Evolutionary conservation across 2,113 vertebrate species (phyloP), one percentile per base, ranked within the genome.

Genomic region (Poeciliopsis turrubarensis): DNA sequence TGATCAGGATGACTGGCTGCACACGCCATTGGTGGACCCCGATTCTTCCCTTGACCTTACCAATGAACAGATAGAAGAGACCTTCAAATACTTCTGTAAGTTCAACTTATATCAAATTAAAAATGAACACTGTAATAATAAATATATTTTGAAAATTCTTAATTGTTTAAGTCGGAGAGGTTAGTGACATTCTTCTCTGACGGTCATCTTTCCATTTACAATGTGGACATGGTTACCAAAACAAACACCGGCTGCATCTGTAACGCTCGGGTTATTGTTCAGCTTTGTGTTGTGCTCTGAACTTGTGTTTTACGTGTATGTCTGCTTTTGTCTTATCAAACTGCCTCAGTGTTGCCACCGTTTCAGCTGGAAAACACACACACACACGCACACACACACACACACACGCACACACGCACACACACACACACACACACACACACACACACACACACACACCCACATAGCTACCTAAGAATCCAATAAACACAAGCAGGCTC

Each of bases 51-150:
- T 99, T 22, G 96, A 98, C 90, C 94, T 99, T 94, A 97, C 97
- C 31, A 95, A 96, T 22, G 97, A 99, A 87, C 98, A 99, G 91
- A 98, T 98, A 60, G 97, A 99, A 89, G 98, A 99, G 93, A 99
- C 98, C 60, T 94, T 99, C 91, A 99, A 99, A 82, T 99, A 99
- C 84, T 99, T 99, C 89, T 95, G 98, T 99, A 94, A 98, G 98
- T 96, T 27, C 0, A 47, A 60, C 62, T 37, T 51, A 34, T 73
- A 29, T 11, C 27, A 51, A 26, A 39, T 14, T 39, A 60, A 57
- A 2, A 14, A 12, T 15, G 8, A 11, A 0, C 14, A 44, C 0
- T 17, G 19, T 22, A 3, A 31, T 51, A 41, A 39, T 7, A 6
- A 41, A 4, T 7, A 19, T 64, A 25, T 65, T 29, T 3, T 65